phyloP scores from a whole-genome alignment of 2,888 invertebrate species.

The Erpobdella octoculata region DNA sequence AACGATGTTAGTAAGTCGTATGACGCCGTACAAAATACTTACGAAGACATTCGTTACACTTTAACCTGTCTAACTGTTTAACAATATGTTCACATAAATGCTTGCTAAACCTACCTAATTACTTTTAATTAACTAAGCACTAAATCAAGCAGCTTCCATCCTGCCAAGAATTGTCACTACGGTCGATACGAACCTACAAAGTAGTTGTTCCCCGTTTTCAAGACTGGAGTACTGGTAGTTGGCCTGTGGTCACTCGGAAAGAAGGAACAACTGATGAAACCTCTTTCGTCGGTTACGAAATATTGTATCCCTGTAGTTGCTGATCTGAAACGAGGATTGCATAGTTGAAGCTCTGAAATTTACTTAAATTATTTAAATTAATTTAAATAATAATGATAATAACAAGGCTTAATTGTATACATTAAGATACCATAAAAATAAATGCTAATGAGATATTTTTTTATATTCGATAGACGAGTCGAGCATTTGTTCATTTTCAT shows the following conservation, averaged over 20 bases:
- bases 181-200: conserved; percentile 27
- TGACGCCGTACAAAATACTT: no score
- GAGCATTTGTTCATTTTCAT: neutral
- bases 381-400: no score
- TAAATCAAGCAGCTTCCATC: neutral
- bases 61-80: neutral
- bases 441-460: neutral
- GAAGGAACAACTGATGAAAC: neutral
- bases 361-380: no score
- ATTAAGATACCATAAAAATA: neutral
- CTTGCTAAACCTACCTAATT: no score
- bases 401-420: neutral
- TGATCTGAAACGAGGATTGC: conserved; percentile 5
- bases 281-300: neutral
- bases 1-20: no score
- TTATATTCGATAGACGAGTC: neutral
- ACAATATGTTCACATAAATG: no score
- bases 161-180: no score
- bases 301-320: neutral
- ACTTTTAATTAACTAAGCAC: neutral
- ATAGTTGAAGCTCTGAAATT: no score
- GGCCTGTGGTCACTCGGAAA: no score
- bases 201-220: conserved; percentile 3
- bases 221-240: neutral
- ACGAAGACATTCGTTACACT: no score